Conservation (phyloP, 2,113 vertebrate species). For the Ammodramus savannarum region DNA sequence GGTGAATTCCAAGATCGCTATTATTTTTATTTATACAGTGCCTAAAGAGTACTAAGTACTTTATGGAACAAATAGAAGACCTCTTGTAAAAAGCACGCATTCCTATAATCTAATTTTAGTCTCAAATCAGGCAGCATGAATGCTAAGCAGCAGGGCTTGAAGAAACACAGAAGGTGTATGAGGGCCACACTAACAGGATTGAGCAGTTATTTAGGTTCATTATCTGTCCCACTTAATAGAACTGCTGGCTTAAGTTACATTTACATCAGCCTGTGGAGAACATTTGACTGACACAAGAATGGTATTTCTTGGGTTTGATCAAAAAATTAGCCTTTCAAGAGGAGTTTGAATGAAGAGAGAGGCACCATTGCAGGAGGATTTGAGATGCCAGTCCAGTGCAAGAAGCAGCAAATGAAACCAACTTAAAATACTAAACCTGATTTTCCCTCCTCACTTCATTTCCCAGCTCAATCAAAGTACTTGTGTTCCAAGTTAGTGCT, state of each 20-base stretch:
- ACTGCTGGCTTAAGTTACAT: neutral
- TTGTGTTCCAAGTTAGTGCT: neutral
- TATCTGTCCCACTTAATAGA: constrained; percentile 26
- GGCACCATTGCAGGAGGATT: neutral
- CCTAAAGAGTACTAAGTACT: constrained; percentile 61
- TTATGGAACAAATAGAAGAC: constrained; percentile 60
- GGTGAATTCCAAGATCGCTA: constrained; percentile 51
- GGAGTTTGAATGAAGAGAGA: neutral
- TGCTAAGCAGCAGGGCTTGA: constrained; percentile 34
- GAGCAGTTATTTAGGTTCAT: constrained; percentile 49
- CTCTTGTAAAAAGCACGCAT: constrained; percentile 56
- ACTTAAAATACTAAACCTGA: neutral
- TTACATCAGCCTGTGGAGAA: neutral
- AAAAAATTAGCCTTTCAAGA: neutral
- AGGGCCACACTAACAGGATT: constrained; percentile 15
- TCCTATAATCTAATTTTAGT: constrained; percentile 58
- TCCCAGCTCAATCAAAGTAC: neutral
- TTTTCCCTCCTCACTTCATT: neutral
- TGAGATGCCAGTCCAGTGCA: neutral
- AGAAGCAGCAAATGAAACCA: neutral
- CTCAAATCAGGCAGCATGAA: constrained; percentile 40
- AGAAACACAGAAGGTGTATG: neutral
- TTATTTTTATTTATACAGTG: constrained; percentile 61
- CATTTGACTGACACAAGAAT: neutral
- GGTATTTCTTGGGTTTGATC: neutral